Conservation (phyloP, 2,797 vertebrate species). For the Macrochelys suwanniensis region DNA sequence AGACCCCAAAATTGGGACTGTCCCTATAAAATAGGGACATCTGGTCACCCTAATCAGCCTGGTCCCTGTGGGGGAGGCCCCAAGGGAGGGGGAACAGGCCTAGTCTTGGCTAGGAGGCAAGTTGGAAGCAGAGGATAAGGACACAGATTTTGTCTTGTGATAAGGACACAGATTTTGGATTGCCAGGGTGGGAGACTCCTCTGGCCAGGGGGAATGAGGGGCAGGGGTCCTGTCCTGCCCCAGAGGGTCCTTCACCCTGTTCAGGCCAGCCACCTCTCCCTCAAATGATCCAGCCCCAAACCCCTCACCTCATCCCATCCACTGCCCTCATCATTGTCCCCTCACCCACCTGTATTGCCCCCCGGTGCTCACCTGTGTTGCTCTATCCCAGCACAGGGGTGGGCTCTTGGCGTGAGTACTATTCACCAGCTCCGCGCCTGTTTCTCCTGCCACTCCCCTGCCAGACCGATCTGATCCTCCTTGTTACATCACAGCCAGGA, state of each 20-base stretch:
- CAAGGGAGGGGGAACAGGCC: neutral
- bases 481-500: neutral
- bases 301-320: neutral
- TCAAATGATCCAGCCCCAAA: neutral
- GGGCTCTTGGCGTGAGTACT: neutral
- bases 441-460: neutral
- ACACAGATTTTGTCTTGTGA: neutral
- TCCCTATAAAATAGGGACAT: too few species aligned
- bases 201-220: neutral
- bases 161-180: neutral
- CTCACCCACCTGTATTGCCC: neutral
- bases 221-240: neutral
- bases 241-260: neutral
- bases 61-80: neutral
- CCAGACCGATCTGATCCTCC: neutral
- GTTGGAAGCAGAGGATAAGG: neutral
- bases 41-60: too few species aligned
- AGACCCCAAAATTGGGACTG: too few species aligned
- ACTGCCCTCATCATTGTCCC: neutral
- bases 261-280: neutral
- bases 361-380: neutral
- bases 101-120: neutral
- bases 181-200: neutral
- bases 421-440: neutral
- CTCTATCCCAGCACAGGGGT: neutral